Conservation (phyloP, 2,888 invertebrate species). For the Dicycla oo region DNA sequence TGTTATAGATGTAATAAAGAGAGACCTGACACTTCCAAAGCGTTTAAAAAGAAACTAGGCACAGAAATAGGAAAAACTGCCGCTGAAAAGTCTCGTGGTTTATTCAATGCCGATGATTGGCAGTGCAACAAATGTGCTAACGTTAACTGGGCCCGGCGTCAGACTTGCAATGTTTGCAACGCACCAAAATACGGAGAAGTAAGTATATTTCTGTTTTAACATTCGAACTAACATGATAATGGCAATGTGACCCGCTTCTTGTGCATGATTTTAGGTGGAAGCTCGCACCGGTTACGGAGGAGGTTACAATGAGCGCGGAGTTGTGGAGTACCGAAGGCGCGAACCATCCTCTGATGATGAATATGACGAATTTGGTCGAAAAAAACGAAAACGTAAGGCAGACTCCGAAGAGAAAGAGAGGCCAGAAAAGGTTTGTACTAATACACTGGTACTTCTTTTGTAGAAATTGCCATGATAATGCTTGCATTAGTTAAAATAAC, state of each 20-base stretch:
- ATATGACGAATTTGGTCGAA: conserved; percentile 97
- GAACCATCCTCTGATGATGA: conserved; percentile 97
- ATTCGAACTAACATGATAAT: neutral
- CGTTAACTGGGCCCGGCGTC: conserved; percentile 99
- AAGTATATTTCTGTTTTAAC: conserved; percentile 78
- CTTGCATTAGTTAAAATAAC: conserved; percentile 59
- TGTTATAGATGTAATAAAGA: conserved; percentile 98
- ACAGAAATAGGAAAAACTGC: conserved; percentile 99
- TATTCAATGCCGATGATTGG: conserved; percentile 99
- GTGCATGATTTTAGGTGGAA: conserved; percentile 88
- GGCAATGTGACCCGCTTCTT: conserved; percentile 1
- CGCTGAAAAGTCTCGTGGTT: conserved; percentile 99
- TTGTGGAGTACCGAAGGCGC: conserved; percentile 98
- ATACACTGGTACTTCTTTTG: conserved; percentile 14
- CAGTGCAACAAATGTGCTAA: conserved; percentile 99
- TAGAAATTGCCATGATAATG: conserved; percentile 40
- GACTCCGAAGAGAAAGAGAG: conserved; percentile 75
- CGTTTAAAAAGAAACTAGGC: conserved; percentile 94
- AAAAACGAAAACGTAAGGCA: conserved; percentile 89
- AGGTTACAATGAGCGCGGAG: conserved; percentile 98
- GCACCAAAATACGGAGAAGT: conserved; percentile 99
- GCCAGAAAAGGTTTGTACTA: conserved; percentile 69
- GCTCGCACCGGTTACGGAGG: conserved; percentile 96
- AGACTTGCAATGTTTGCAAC: conserved; percentile 99
- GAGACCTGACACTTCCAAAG: conserved; percentile 81